Percentiles rank a stretch among this genome's conserved stretches.
Evolutionary conservation across 2,888 invertebrate species (phyloP).

Genomic region (Ypsolopha scabrella): DNA sequence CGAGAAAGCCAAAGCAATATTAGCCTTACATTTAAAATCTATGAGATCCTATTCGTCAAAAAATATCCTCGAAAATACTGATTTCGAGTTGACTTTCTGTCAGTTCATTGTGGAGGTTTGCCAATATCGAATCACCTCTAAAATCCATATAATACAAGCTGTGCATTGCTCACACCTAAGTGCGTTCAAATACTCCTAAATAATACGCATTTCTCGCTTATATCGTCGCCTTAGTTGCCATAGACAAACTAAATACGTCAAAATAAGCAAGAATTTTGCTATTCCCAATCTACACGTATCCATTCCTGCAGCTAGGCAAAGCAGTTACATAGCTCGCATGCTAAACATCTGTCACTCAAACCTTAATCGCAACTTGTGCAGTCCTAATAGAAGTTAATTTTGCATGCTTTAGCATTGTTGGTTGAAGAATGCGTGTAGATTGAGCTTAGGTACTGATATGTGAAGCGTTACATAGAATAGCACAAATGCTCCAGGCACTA

Average conservation of each 20-base stretch:
- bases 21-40: constrained; percentile 11
- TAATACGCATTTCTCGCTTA: neutral
- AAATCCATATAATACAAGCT: constrained; percentile 33
- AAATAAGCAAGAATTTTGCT: neutral
- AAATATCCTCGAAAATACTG: constrained; percentile 33
- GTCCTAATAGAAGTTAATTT: neutral
- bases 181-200: constrained; percentile 19
- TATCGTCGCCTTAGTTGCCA: neutral
- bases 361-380: no score
- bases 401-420: neutral
- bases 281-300: neutral
- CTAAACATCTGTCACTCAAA: no score
- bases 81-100: constrained; percentile 23
- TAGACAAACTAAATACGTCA: neutral
- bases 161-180: constrained; percentile 52
- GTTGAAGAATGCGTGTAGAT: neutral
- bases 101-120: constrained; percentile 62
- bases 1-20: constrained; percentile 55
- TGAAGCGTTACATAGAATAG: constrained; percentile 39
- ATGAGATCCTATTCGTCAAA: constrained; percentile 13
- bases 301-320: neutral
- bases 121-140: constrained; percentile 47
- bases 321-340: no score
- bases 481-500: constrained; percentile 37
- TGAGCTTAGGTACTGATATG: constrained; percentile 26